These are phyloP conservation scores for Spodoptera littoralis DNA, from an alignment of 2,888 invertebrate species.

Conservation along the genomic window DNA sequence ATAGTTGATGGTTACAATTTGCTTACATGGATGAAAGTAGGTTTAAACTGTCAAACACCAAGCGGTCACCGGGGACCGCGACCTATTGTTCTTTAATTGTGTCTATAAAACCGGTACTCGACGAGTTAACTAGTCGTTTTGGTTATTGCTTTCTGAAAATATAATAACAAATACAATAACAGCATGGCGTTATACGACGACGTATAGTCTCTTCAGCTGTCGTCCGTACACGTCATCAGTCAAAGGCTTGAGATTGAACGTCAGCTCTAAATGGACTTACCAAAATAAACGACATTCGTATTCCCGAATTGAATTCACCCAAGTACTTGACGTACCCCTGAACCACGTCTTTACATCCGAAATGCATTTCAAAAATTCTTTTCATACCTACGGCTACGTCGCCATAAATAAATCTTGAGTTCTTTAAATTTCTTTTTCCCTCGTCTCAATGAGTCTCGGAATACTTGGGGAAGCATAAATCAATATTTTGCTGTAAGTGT, in stretches of 20 bases:
- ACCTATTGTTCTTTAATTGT: too few species aligned
- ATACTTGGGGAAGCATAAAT: conserved; percentile 36
- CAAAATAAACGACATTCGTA: conserved; percentile 1
- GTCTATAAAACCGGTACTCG: too few species aligned
- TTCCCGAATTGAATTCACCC: conserved; percentile 8
- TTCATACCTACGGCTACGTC: conserved; percentile 6
- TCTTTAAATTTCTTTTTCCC: conserved; percentile 28
- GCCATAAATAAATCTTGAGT: conserved; percentile 14
- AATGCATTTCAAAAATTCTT: conserved; percentile 12
- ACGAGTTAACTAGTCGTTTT: too few species aligned
- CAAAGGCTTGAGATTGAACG: not conserved
- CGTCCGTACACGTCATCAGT: not conserved
- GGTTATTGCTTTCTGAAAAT: too few species aligned
- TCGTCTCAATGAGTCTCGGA: conserved; percentile 29
- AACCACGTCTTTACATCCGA: conserved; percentile 6
- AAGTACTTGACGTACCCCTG: conserved; percentile 6
- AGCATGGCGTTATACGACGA: too few species aligned
- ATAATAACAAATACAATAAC: too few species aligned
- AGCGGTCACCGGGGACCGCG: too few species aligned
- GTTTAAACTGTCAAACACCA: too few species aligned
- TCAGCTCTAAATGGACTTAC: conserved; percentile 2
- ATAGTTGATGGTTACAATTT: too few species aligned
- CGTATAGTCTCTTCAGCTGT: not conserved
- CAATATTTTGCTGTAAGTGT: conserved; percentile 43
- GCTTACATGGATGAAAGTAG: too few species aligned